These are phyloP conservation scores for Acleris holmiana DNA, from an alignment of 2,888 invertebrate genomes.

Conservation along the genomic window DNA sequence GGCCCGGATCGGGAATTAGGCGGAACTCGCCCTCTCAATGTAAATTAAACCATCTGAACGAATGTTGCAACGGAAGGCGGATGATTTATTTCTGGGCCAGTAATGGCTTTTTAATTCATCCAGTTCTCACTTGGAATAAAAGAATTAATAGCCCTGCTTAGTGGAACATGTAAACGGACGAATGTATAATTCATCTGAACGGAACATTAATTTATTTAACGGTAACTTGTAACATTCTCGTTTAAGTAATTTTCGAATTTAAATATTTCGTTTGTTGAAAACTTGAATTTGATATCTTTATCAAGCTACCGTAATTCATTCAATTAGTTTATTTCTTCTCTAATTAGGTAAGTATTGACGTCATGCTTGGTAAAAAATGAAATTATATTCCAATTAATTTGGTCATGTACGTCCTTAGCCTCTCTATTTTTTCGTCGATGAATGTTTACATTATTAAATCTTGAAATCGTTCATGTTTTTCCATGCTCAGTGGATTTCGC, in stretches of 20 bases:
- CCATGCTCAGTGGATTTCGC: too few species aligned
- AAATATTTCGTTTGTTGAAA: too few species aligned
- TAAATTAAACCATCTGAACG: conserved; percentile 63
- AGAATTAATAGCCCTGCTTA: conserved; percentile 39
- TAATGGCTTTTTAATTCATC: conserved; percentile 64
- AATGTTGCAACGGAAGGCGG: conserved; percentile 58
- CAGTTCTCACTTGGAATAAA: conserved; percentile 52
- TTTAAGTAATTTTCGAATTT: conserved; percentile 2
- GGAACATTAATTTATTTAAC: conserved; percentile 24
- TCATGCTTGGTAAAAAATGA: too few species aligned
- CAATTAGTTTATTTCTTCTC: too few species aligned
- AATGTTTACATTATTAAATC: too few species aligned
- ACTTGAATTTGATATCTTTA: too few species aligned
- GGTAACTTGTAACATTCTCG: background rate
- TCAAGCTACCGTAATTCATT: too few species aligned
- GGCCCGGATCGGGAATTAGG: conserved; percentile 55
- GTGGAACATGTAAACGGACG: conserved; percentile 34
- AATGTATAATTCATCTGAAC: conserved; percentile 28
- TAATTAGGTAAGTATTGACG: too few species aligned
- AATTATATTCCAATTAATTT: too few species aligned
- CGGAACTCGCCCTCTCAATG: conserved; percentile 55
- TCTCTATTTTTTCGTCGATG: too few species aligned
- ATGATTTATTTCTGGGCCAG: conserved; percentile 61
- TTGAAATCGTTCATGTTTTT: too few species aligned
- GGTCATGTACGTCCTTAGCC: too few species aligned